Conservation (phyloP, 1,140 invertebrate genomes). For the Pogonomyrmex californicus region DNA sequence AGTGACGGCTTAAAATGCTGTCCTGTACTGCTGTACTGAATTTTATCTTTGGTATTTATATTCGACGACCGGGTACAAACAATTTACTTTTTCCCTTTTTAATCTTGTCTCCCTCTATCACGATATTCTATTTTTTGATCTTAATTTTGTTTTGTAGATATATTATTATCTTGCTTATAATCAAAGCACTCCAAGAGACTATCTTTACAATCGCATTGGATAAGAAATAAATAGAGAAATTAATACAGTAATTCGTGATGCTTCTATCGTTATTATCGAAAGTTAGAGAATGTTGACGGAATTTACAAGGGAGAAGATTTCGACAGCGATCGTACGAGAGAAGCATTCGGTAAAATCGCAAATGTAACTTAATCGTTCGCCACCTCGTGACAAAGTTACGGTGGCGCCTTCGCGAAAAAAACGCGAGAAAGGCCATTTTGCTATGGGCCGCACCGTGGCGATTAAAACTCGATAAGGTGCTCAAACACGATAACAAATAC, state of each 20-base stretch:
- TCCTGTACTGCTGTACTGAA: no score
- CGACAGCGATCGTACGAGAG: not conserved
- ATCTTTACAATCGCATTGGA: no score
- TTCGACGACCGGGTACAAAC: no score
- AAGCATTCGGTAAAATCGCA: conserved; percentile 81
- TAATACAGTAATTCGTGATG: not conserved
- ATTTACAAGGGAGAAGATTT: conserved; percentile 39
- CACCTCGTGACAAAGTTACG: conserved; percentile 85
- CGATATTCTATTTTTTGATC: no score
- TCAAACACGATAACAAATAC: not conserved
- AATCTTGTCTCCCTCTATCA: no score
- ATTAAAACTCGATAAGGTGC: conserved; percentile 52
- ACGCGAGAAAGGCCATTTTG: conserved; percentile 76
- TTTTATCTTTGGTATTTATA: no score
- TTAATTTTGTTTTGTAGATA: no score
- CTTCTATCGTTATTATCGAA: not conserved
- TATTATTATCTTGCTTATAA: no score
- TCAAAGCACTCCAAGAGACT: no score
- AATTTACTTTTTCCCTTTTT: no score
- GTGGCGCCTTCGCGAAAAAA: conserved; percentile 79
- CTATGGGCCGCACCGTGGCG: conserved; percentile 62
- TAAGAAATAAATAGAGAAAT: not conserved
- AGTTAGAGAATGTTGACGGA: conserved; percentile 33
- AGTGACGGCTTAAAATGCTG: no score
- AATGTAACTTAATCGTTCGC: conserved; percentile 84